Evolutionary conservation across 2,888 invertebrate species (phyloP).

Genomic region (Mesorhabditis sp.): DNA sequence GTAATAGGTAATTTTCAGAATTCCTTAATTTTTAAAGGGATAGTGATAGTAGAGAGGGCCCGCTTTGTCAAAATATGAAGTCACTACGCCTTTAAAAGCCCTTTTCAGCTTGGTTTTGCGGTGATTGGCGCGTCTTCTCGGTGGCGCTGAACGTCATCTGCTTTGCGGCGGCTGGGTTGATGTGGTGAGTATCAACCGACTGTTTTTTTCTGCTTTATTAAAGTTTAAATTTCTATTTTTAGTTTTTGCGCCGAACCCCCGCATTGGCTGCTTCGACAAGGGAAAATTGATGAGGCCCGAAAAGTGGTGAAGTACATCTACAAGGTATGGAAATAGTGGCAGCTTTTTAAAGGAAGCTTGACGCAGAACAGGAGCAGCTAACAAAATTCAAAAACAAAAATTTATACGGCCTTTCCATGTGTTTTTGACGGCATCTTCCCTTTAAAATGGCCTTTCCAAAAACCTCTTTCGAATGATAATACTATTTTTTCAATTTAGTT

Average conservation of each 20-base stretch:
- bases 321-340: too few relatives aligned
- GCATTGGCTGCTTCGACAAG: neutral
- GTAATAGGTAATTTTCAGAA: neutral
- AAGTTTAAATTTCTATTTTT: neutral
- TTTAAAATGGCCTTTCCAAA: too few relatives aligned
- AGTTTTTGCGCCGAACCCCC: neutral
- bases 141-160: neutral
- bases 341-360: neutral
- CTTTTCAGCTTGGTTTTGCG: neutral
- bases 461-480: too few relatives aligned
- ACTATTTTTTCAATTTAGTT: too few relatives aligned
- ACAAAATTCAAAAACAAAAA: neutral
- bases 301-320: neutral
- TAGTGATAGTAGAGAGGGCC: too few relatives aligned
- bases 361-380: neutral
- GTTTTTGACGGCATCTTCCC: too few relatives aligned
- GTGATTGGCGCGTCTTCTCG: neutral
- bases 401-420: too few relatives aligned
- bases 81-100: too few relatives aligned
- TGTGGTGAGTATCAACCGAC: neutral
- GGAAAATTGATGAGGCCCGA: neutral
- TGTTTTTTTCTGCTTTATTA: neutral
- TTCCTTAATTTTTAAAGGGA: too few relatives aligned
- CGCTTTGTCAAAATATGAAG: too few relatives aligned
- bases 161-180: neutral